Evolutionary conservation across 2,113 vertebrate genomes (phyloP).

Genomic region (Gopherus evgoodei): DNA sequence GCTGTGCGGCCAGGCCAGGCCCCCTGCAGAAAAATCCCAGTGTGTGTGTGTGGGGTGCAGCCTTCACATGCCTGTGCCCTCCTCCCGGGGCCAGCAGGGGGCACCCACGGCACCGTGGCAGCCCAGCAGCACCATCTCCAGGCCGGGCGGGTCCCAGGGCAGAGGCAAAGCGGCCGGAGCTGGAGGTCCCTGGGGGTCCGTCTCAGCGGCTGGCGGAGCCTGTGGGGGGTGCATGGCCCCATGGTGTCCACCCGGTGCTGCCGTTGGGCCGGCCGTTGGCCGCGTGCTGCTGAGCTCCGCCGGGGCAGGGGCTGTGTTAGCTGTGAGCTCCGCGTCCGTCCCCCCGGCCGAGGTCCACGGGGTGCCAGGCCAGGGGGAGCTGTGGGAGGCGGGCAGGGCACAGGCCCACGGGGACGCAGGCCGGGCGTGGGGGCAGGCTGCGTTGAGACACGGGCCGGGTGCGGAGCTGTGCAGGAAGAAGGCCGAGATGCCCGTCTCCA

Average conservation of each 20-base stretch:
- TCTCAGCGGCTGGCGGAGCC: conserved; percentile 37
- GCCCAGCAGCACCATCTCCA: conserved; percentile 73
- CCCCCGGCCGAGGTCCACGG: conserved; percentile 61
- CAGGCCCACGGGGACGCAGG: conserved; percentile 72
- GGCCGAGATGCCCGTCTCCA: conserved; percentile 69
- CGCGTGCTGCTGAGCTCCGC: conserved; percentile 8
- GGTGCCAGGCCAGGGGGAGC: conserved; percentile 71
- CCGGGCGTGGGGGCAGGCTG: conserved; percentile 55
- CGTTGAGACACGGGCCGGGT: conserved; percentile 43
- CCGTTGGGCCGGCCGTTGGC: too few species aligned
- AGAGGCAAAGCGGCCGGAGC: conserved; percentile 19
- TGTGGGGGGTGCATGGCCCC: neutral
- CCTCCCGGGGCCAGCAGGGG: conserved; percentile 61
- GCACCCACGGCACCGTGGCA: conserved; percentile 65
- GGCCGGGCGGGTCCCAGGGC: conserved; percentile 65
- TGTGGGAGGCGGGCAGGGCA: conserved; percentile 73
- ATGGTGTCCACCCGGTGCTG: neutral
- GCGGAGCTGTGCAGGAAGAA: conserved; percentile 61
- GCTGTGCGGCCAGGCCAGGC: too few species aligned
- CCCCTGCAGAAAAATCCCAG: neutral
- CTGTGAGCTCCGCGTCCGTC: conserved; percentile 42
- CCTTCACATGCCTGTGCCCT: conserved; percentile 70
- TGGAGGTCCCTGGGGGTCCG: conserved; percentile 50
- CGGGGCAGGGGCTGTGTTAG: neutral
- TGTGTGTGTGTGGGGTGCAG: too few species aligned